Percentiles rank a stretch among this genome's conserved stretches.
phyloP scores from a whole-genome alignment of 2,797 vertebrate species.

The Iguana delicatissima region DNA sequence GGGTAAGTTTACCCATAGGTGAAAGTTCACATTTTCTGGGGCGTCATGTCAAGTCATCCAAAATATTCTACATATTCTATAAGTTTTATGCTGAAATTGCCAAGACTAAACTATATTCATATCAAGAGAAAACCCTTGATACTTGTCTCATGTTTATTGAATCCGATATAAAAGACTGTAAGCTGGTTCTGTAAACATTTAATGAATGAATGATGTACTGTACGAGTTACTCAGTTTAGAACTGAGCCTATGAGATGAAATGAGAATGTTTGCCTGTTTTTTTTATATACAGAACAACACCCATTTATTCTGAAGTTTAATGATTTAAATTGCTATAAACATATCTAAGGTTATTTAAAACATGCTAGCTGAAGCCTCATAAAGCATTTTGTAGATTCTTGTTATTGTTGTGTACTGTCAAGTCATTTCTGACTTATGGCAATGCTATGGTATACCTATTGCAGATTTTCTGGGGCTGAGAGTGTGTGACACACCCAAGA shows the following conservation, averaged over 20 bases:
- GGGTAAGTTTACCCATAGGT: neutral
- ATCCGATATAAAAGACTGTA: neutral
- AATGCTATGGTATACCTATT: no score
- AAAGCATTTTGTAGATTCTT: neutral
- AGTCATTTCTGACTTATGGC: no score
- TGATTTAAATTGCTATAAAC: constrained; percentile 15
- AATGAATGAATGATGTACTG: neutral
- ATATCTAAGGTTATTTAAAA: neutral
- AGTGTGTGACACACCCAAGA: no score
- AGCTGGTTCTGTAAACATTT: neutral
- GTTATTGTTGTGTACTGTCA: no score
- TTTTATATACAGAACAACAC: neutral
- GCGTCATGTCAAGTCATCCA: neutral
- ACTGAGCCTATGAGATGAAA: neutral
- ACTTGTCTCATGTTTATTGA: neutral
- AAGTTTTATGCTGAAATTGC: neutral
- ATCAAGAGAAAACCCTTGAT: no score
- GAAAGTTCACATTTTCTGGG: neutral
- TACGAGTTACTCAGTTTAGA: neutral
- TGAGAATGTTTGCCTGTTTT: neutral
- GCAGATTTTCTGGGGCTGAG: no score
- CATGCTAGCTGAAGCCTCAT: neutral
- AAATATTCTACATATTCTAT: neutral
- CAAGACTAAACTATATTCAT: neutral
- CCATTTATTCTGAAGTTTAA: constrained; percentile 18